Evolutionary conservation across 2,888 invertebrate genomes (phyloP).

Genomic region (Hydraecia micacea): DNA sequence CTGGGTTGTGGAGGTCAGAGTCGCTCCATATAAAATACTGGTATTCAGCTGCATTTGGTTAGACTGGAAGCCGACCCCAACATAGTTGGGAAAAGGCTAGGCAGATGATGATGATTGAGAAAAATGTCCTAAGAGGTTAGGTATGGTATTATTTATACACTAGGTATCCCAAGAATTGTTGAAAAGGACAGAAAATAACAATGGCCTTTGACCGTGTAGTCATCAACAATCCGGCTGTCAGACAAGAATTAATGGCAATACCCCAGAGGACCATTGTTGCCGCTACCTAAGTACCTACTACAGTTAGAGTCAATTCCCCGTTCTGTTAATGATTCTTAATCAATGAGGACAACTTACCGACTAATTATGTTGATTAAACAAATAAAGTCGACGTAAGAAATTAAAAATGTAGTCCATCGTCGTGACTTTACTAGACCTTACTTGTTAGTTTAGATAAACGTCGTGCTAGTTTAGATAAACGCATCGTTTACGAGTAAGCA

Average conservation of each 20-base stretch:
- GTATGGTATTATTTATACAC: neutral
- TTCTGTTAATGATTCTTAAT: neutral
- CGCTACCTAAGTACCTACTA: neutral
- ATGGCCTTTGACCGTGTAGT: neutral
- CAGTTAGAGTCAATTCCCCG: neutral
- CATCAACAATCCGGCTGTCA: neutral
- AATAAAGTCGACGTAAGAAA: neutral
- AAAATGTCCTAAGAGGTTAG: neutral
- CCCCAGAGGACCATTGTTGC: constrained; percentile 25
- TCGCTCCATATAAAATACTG: too few relatives aligned
- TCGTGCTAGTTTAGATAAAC: constrained; percentile 24
- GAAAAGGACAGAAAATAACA: constrained; percentile 1
- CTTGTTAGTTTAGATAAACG: constrained; percentile 26
- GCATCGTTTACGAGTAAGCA: constrained; percentile 17
- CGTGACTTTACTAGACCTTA: constrained; percentile 1
- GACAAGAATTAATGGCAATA: constrained; percentile 3
- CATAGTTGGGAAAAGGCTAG: too few relatives aligned
- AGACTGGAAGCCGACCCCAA: too few relatives aligned
- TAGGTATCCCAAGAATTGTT: neutral
- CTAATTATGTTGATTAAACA: neutral
- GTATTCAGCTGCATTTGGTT: too few relatives aligned
- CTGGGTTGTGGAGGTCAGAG: too few relatives aligned
- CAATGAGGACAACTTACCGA: neutral
- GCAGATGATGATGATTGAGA: neutral
- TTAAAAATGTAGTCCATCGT: neutral